Conservation (phyloP, 1,140 invertebrate genomes). For the Megathymus violae region DNA sequence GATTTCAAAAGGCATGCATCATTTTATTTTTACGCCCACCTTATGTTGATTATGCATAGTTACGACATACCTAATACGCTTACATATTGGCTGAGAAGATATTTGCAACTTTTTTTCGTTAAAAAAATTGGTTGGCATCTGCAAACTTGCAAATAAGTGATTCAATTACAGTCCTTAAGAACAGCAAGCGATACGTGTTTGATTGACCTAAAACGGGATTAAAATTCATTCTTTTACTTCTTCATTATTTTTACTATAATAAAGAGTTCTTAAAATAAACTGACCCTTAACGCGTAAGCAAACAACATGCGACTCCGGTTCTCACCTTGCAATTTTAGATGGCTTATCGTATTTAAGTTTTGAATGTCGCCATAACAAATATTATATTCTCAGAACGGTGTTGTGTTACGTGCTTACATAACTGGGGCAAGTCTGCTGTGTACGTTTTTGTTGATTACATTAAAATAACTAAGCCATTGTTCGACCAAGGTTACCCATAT, state of each 20-base stretch:
- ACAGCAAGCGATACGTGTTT: no score
- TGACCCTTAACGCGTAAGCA: conserved; percentile 17
- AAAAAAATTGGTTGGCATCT: no score
- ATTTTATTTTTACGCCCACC: conserved; percentile 8
- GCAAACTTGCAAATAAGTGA: no score
- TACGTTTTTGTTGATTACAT: conserved; percentile 67
- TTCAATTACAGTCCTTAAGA: no score
- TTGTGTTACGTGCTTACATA: conserved; percentile 47
- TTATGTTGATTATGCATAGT: no score
- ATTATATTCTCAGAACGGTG: conserved; percentile 27
- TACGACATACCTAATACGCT: no score
- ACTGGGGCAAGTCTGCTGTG: conserved; percentile 50
- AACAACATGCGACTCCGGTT: conserved; percentile 4
- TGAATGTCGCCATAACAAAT: conserved; percentile 34
- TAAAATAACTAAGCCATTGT: conserved; percentile 70
- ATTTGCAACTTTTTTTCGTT: no score
- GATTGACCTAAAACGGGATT: no score
- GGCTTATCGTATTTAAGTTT: conserved; percentile 36
- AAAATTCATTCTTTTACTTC: no score
- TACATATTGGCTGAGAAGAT: no score
- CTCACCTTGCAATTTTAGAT: conserved; percentile 39
- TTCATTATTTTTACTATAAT: not conserved
- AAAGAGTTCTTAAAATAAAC: no score
- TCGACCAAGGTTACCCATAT: conserved; percentile 73
- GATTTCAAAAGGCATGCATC: conserved; percentile 42